Conservation (phyloP, 2,888 invertebrate genomes). For the Drosophila glabriapex region DNA sequence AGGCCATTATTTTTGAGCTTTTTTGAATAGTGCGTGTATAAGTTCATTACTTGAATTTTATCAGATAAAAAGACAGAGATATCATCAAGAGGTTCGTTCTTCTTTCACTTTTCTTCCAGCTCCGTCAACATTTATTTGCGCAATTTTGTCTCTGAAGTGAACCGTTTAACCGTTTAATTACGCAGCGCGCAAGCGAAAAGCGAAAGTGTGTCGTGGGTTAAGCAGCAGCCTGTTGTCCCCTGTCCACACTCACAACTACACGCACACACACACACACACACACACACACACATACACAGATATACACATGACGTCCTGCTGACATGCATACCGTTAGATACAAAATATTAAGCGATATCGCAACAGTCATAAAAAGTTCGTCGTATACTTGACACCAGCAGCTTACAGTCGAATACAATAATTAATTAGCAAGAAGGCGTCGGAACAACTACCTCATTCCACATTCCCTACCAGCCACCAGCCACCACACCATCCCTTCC, state of each 20-base stretch:
- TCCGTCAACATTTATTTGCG: slow-evolving; percentile 48
- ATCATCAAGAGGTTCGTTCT: slow-evolving; percentile 29
- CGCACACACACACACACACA: not conserved
- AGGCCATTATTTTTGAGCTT: not conserved
- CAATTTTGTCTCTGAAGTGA: slow-evolving; percentile 34
- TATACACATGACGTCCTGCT: slow-evolving; percentile 35
- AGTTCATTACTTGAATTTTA: slow-evolving; percentile 26
- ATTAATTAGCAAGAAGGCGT: slow-evolving; percentile 3
- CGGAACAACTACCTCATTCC: not conserved
- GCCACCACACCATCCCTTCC: not conserved
- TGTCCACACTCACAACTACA: slow-evolving; percentile 48
- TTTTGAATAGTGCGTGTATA: slow-evolving; percentile 44
- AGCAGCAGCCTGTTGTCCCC: slow-evolving; percentile 37
- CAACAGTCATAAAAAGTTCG: slow-evolving; percentile 25
- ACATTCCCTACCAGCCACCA: too few relatives aligned
- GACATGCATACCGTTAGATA: slow-evolving; percentile 28
- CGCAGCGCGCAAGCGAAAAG: slow-evolving; percentile 44
- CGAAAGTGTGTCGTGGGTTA: slow-evolving; percentile 51
- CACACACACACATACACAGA: not conserved
- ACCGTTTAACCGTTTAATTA: slow-evolving; percentile 60
- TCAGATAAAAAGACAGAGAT: slow-evolving; percentile 28
- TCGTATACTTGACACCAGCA: slow-evolving; percentile 11
- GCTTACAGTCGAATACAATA: not conserved
- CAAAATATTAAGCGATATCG: slow-evolving; percentile 6
- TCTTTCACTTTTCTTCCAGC: slow-evolving; percentile 10